Evolutionary conservation across 2,888 invertebrate species (phyloP).

Genomic region (Stramonita haemastoma): DNA sequence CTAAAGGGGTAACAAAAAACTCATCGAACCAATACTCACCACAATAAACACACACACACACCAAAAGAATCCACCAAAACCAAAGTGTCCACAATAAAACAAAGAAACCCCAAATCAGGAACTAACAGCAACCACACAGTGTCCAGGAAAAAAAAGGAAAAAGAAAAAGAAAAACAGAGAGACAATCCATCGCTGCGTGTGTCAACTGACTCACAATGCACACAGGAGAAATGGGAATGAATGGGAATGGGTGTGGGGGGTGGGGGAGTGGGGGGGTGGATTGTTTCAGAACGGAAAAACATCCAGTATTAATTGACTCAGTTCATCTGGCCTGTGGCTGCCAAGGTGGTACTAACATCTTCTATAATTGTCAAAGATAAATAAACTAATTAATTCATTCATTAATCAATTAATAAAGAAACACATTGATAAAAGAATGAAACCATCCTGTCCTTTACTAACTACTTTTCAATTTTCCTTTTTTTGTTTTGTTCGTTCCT

Average conservation of each 20-base stretch:
- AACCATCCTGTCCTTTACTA: no score
- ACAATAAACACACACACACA: not conserved
- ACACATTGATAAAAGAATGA: no score
- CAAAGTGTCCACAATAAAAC: not conserved
- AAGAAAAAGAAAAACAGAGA: not conserved
- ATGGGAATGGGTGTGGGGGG: not conserved
- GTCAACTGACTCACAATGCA: no score
- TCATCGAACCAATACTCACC: not conserved
- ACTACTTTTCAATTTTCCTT: no score
- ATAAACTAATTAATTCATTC: no score
- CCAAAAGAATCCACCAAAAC: not conserved
- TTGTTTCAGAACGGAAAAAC: not conserved
- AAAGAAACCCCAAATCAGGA: not conserved
- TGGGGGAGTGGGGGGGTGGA: not conserved
- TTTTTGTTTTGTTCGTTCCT: no score
- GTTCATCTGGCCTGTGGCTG: not conserved
- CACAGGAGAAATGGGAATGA: no score
- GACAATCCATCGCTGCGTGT: not conserved
- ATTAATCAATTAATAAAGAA: no score
- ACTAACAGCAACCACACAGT: not conserved
- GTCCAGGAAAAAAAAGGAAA: not conserved
- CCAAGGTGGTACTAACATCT: no score
- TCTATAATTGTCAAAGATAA: no score
- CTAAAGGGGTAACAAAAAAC: no score
- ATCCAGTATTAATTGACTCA: no score